phyloP scores from a whole-genome alignment of 2,797 vertebrate genomes.

The Fratercula arctica region DNA sequence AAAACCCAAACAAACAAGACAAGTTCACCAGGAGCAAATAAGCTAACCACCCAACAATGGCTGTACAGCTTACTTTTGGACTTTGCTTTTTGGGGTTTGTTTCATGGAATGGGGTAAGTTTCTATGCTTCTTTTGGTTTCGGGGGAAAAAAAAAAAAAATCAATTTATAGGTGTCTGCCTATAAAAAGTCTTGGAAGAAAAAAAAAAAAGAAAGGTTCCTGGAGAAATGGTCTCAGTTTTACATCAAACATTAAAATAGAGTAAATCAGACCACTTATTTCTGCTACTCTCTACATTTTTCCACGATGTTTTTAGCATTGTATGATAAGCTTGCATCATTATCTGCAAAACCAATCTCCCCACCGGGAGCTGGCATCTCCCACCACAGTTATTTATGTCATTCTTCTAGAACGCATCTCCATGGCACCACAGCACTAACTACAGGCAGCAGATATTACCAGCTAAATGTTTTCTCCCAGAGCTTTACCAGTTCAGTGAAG shows the following conservation, averaged over 20 bases:
- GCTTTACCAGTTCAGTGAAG: background rate
- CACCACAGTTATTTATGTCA: background rate
- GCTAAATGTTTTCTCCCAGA: background rate
- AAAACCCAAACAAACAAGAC: background rate
- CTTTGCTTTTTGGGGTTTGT: background rate
- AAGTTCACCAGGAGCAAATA: background rate
- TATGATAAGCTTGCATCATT: background rate
- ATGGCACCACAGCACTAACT: background rate
- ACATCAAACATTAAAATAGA: background rate
- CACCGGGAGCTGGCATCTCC: background rate
- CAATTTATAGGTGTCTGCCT: background rate
- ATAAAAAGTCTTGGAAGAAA: background rate
- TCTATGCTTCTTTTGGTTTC: background rate
- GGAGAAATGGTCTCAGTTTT: background rate
- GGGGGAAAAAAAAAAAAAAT: background rate
- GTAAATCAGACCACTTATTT: background rate
- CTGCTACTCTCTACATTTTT: background rate
- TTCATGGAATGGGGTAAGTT: background rate
- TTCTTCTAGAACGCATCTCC: background rate
- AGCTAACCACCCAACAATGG: background rate
- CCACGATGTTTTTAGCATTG: background rate
- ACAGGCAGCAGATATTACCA: background rate
- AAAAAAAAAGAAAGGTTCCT: background rate
- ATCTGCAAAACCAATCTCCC: constrained; percentile 9
- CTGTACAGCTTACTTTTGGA: background rate